phyloP scores from a whole-genome alignment of 2,113 vertebrate genomes.

The Sitta europaea region DNA sequence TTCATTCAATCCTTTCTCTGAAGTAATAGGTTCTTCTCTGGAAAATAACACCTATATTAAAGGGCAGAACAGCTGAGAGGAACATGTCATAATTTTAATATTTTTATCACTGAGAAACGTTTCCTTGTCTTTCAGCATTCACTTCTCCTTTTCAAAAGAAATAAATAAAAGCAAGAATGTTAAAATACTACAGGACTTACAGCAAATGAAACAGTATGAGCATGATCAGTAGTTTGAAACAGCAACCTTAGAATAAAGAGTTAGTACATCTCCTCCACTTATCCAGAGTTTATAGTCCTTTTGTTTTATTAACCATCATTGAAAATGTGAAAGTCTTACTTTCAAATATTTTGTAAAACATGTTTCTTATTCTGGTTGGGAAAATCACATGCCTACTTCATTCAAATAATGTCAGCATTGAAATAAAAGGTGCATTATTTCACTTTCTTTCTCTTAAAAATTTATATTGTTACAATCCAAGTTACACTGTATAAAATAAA shows the following conservation, averaged over 20 bases:
- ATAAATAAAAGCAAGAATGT: neutral
- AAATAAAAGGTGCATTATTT: neutral
- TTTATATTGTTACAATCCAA: neutral
- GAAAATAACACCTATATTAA: neutral
- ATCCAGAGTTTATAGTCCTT: neutral
- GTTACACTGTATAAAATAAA: neutral
- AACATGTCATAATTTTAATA: neutral
- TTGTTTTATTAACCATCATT: neutral
- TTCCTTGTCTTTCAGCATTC: neutral
- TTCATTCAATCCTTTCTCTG: neutral
- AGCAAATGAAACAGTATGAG: neutral
- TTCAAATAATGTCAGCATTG: neutral
- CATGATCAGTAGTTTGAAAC: neutral
- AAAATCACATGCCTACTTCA: neutral
- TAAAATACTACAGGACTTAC: neutral
- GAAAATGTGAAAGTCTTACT: neutral
- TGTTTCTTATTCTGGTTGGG: neutral
- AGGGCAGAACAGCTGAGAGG: neutral
- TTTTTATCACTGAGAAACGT: slow-evolving; percentile 26
- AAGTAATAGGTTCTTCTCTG: neutral
- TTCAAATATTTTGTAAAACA: neutral
- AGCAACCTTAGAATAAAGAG: neutral
- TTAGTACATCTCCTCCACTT: neutral
- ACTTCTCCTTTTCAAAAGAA: neutral
- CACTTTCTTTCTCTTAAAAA: neutral